phyloP scores from a whole-genome alignment of 2,113 vertebrate species.

The Deroptyus accipitrinus region DNA sequence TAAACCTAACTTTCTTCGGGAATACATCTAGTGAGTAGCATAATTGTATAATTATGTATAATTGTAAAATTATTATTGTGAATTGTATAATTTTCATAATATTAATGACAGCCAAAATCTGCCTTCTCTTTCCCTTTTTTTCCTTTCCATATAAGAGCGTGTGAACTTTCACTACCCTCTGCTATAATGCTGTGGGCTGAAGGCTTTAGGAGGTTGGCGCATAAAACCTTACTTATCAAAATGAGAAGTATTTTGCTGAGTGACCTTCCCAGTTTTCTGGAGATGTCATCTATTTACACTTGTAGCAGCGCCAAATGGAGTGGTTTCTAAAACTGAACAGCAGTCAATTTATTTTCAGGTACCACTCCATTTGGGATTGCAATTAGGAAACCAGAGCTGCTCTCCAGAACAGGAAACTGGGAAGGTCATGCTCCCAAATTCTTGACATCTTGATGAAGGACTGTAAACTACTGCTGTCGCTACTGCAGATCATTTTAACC shows the following conservation, averaged over 20 bases:
- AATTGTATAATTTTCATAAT: neutral
- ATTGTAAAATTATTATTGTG: no score
- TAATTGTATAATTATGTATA: neutral
- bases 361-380: slow-evolving; percentile 47
- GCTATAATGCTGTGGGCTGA: neutral
- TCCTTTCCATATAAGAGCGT: neutral
- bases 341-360: slow-evolving; percentile 39
- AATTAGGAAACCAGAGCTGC: slow-evolving; percentile 23
- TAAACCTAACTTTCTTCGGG: neutral
- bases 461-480: neutral
- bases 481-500: slow-evolving; percentile 24
- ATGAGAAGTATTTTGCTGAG: neutral
- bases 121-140: neutral
- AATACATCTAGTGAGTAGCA: neutral
- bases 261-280: slow-evolving; percentile 11
- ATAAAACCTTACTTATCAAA: neutral
- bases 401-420: slow-evolving; percentile 44
- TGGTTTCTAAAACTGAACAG: slow-evolving; percentile 23
- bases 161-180: neutral
- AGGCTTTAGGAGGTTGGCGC: neutral
- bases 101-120: neutral
- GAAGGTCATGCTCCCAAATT: neutral
- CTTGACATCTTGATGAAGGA: slow-evolving; percentile 35
- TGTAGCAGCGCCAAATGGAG: neutral
- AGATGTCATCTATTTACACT: neutral